Evolutionary conservation across 2,797 vertebrate species (phyloP).

Genomic region (Falco concolor): DNA sequence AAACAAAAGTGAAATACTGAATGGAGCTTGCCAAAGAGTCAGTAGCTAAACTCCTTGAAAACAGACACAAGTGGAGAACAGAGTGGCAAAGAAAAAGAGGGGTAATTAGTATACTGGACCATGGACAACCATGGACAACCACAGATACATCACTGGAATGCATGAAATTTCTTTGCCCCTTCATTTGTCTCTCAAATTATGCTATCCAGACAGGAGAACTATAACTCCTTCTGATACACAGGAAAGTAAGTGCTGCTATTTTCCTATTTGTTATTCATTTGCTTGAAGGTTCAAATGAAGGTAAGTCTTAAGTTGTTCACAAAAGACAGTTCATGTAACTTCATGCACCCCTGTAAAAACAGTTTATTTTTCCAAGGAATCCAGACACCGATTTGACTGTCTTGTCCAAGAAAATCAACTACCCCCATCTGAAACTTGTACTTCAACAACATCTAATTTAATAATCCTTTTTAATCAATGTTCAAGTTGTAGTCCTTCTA

Average conservation of each 20-base stretch:
- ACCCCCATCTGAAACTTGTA: not conserved
- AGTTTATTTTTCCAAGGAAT: not conserved
- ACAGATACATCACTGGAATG: slow-evolving; percentile 45
- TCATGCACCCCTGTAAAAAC: not conserved
- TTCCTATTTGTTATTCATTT: not conserved
- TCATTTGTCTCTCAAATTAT: slow-evolving; percentile 28
- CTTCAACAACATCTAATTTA: not conserved
- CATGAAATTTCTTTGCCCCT: slow-evolving; percentile 52
- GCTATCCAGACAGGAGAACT: not conserved
- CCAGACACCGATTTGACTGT: not conserved
- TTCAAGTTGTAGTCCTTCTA: not conserved
- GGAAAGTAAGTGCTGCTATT: not conserved
- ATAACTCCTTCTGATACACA: not conserved
- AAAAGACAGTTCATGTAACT: not conserved
- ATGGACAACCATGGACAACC: slow-evolving; percentile 34
- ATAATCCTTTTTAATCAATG: slow-evolving; percentile 33
- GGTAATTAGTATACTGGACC: slow-evolving; percentile 45
- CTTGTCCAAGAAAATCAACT: not conserved
- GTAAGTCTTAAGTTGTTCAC: not conserved
- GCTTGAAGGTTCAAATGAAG: not conserved
- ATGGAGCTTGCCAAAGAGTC: slow-evolving; percentile 35
- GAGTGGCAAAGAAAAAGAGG: slow-evolving; percentile 40
- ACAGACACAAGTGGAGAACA: slow-evolving; percentile 26
- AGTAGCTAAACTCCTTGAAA: slow-evolving; percentile 34
- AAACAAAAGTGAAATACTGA: slow-evolving; percentile 43